These are phyloP conservation scores for Cydia splendana DNA, from an alignment of 1,140 invertebrate genomes.

Conservation along the genomic window DNA sequence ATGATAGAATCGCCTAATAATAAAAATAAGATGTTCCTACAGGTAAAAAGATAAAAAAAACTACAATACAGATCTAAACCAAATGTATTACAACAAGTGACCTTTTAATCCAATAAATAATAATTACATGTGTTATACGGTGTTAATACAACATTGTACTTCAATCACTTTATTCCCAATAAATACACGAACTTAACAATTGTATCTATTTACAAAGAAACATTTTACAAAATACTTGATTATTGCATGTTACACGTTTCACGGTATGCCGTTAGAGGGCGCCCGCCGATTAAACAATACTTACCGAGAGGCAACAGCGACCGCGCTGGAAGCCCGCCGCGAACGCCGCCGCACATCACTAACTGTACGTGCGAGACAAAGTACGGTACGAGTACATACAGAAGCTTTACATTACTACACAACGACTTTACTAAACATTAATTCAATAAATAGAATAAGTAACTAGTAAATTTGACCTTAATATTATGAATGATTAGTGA, in stretches of 20 bases:
- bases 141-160: slow-evolving; percentile 59
- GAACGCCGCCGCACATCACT: background rate
- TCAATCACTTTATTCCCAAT: slow-evolving; percentile 45
- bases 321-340: too few relatives aligned
- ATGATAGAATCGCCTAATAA: background rate
- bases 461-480: slow-evolving; percentile 24
- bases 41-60: slow-evolving; percentile 41
- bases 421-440: slow-evolving; percentile 13
- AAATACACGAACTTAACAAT: slow-evolving; percentile 42
- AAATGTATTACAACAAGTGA: slow-evolving; percentile 54
- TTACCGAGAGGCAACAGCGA: slow-evolving; percentile 1
- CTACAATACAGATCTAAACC: slow-evolving; percentile 59
- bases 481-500: slow-evolving; percentile 7
- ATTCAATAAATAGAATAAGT: slow-evolving; percentile 30
- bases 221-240: slow-evolving; percentile 59
- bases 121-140: slow-evolving; percentile 40
- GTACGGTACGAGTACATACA: slow-evolving; percentile 16
- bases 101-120: slow-evolving; percentile 57
- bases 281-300: slow-evolving; percentile 31
- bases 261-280: slow-evolving; percentile 24
- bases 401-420: slow-evolving; percentile 23
- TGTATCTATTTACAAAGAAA: slow-evolving; percentile 67
- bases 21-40: slow-evolving; percentile 1
- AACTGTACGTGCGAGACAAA: slow-evolving; percentile 12
- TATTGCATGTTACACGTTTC: slow-evolving; percentile 65